These are phyloP conservation scores for Siniperca obscura DNA, from an alignment of 2,797 vertebrate species.

Conservation along the genomic window DNA sequence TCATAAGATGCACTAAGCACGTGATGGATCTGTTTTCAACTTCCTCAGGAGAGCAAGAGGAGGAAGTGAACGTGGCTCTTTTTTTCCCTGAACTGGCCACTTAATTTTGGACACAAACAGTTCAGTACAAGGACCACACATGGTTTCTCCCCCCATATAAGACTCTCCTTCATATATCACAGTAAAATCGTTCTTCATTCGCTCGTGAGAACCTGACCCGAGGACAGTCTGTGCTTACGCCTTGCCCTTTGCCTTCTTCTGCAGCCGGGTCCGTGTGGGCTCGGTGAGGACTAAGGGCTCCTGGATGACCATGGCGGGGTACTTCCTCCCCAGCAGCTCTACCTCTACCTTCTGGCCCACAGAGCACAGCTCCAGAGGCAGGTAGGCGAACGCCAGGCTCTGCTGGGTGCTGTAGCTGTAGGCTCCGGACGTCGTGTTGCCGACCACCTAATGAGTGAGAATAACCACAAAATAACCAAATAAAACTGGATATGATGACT, in stretches of 20 bases:
- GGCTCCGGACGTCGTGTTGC: slow-evolving; percentile 96
- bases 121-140: background rate
- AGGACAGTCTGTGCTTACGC: slow-evolving; percentile 47
- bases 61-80: background rate
- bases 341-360: slow-evolving; percentile 93
- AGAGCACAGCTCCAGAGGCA: slow-evolving; percentile 88
- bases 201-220: background rate
- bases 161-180: slow-evolving; percentile 26
- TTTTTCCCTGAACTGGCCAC: slow-evolving; percentile 14
- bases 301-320: slow-evolving; percentile 87
- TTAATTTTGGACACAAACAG: slow-evolving; percentile 17
- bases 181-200: slow-evolving; percentile 27
- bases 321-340: slow-evolving; percentile 91
- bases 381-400: slow-evolving; percentile 94
- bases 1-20: slow-evolving; percentile 3
- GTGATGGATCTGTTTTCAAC: background rate
- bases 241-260: slow-evolving; percentile 85
- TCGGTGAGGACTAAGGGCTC: slow-evolving; percentile 94
- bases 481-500: background rate
- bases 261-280: slow-evolving; percentile 88
- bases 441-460: slow-evolving; percentile 88
- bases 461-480: background rate
- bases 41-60: background rate
- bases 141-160: background rate
- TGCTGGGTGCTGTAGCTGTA: slow-evolving; percentile 92